Percentiles rank a stretch among this genome's conserved stretches.
Evolutionary conservation across 1,140 invertebrate species (phyloP).

Genomic region (Cheumatopsyche charites): DNA sequence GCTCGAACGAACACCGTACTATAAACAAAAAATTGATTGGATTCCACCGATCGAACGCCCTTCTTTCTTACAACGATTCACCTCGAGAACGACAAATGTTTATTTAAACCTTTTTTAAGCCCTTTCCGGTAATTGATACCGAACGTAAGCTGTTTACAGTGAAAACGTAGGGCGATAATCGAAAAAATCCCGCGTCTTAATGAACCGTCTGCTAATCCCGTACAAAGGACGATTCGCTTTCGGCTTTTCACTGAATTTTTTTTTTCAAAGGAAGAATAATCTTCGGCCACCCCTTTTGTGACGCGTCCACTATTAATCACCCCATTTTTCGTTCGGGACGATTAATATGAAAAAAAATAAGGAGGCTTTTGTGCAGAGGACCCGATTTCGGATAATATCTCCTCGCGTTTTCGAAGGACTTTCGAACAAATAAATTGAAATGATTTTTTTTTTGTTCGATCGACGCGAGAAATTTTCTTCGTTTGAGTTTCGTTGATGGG

Average conservation of each 20-base stretch:
- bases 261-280: background rate
- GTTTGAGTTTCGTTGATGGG: no score
- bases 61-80: no score
- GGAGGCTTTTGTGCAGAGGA: background rate
- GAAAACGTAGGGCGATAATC: slow-evolving; percentile 5
- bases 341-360: slow-evolving; percentile 14
- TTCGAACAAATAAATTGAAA: no score
- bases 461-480: no score
- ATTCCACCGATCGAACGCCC: background rate
- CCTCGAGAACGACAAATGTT: no score
- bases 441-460: no score
- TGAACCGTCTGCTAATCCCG: slow-evolving; percentile 18
- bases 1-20: background rate
- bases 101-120: background rate
- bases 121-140: slow-evolving; percentile 10
- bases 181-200: slow-evolving; percentile 15
- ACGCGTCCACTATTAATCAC: slow-evolving; percentile 8
- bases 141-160: slow-evolving; percentile 6
- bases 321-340: background rate
- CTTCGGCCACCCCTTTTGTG: slow-evolving; percentile 13
- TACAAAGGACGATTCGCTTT: background rate
- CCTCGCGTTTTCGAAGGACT: background rate
- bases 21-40: slow-evolving; percentile 14
- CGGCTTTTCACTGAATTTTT: background rate
- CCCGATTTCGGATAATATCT: slow-evolving; percentile 5